phyloP scores from a whole-genome alignment of 2,888 invertebrate genomes.

The Taenaris catops region DNA sequence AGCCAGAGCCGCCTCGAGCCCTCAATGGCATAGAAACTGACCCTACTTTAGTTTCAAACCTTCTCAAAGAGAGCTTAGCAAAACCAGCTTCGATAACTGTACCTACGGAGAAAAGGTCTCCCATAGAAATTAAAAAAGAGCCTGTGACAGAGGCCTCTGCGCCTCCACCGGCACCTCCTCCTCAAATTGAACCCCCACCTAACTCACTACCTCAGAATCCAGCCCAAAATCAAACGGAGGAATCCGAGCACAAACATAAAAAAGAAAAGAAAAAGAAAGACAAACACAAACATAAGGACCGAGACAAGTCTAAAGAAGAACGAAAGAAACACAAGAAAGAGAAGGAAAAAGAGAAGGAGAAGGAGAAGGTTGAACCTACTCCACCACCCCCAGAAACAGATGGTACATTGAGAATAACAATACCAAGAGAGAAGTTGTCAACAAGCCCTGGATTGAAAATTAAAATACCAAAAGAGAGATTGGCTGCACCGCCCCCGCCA shows the following conservation, averaged over 20 bases:
- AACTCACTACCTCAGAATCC: conserved; percentile 31
- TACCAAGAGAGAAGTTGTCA: conserved; percentile 61
- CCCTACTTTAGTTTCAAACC: conserved; percentile 84
- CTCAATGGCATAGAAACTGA: conserved; percentile 86
- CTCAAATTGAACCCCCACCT: conserved; percentile 22
- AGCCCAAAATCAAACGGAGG: conserved; percentile 32
- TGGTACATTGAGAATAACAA: conserved; percentile 59
- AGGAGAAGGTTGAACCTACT: conserved; percentile 39
- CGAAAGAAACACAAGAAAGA: conserved; percentile 87
- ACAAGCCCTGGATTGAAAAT: conserved; percentile 84
- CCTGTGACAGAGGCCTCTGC: conserved; percentile 38
- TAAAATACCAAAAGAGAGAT: conserved; percentile 88
- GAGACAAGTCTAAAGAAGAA: conserved; percentile 85
- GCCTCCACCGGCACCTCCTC: conserved; percentile 20
- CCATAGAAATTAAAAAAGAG: conserved; percentile 48
- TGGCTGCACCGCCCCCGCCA: conserved; percentile 77
- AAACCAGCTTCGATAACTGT: conserved; percentile 67
- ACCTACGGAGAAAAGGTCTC: conserved; percentile 55
- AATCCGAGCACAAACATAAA: conserved; percentile 60
- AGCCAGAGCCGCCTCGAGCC: conserved; percentile 47
- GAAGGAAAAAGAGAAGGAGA: conserved; percentile 74
- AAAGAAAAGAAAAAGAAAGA: conserved; percentile 89
- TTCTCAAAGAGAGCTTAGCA: conserved; percentile 83
- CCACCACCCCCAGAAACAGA: conserved; percentile 32
- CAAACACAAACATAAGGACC: conserved; percentile 89